Evolutionary conservation across 2,113 vertebrate species (phyloP), one percentile per base, ranked within the genome.

Genomic region (Anarrhichthys ocellatus): DNA sequence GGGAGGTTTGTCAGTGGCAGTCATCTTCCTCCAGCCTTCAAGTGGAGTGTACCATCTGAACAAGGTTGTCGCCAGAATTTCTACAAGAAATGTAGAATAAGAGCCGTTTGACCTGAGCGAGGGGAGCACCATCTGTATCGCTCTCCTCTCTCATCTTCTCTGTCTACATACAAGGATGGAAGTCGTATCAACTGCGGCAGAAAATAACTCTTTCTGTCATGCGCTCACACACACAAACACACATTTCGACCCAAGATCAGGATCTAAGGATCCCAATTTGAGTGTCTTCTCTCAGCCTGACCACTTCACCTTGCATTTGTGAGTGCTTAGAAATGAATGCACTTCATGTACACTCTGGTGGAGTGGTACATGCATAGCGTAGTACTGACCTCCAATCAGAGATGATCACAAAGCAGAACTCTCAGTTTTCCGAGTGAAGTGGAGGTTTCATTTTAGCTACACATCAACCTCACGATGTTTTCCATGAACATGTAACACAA

Each of bases 101-200:
- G 83, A 88, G 75, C 67, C 69, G n/a, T 90, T 92, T 88, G 80
- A 88, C 83, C 91, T 73, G 40, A 82, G 36, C 64, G 68, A 76
- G 77, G 67, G 20, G 59, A 67, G 58, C 18, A 7, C 59, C 74
- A 17, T 76, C 73, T 50, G 48, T n/a, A 11, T 73, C 22, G 0
- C 18, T 67, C 69, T 63, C 38, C 56, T 20, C 52, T 61, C 64
- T 67, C 22, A 6, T 54, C 8, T 5, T 80, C 64, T 82, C 10
- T 29, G n/a, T 59, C 50, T 73, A 15, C 56, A 34, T 59, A 40
- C 32, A 48, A 68, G 63, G 42, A 65, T 29, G 59, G 42, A 73
- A 32, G 66, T 58, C 20, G 1, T 29, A 36, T 73, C 42, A 44
- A n/a, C 61, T 34, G 34, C 54, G 40, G 38, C 69, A 72, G 52